These are phyloP conservation scores for Heptranchias perlo DNA, from an alignment of 2,113 vertebrate genomes.

Conservation along the genomic window DNA sequence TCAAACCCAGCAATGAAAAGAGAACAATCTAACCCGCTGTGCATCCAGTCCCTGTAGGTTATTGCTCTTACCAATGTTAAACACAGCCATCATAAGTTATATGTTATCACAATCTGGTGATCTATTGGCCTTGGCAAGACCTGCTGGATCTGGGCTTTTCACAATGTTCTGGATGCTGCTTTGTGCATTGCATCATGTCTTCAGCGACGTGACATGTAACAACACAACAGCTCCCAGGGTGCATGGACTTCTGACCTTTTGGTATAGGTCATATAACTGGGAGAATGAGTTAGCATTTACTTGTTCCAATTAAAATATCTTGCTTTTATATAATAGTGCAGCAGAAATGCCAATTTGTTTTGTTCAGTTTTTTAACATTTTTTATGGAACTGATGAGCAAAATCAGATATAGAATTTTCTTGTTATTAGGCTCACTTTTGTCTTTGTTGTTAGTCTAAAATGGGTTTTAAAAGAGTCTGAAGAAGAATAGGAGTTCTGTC, in stretches of 20 bases:
- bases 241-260: neutral
- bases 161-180: neutral
- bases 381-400: neutral
- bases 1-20: neutral
- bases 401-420: neutral
- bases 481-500: neutral
- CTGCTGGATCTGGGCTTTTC: neutral
- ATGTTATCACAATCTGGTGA: neutral
- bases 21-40: neutral
- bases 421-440: neutral
- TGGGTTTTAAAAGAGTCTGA: neutral
- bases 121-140: neutral
- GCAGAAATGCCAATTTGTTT: neutral
- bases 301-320: neutral
- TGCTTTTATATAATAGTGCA: neutral
- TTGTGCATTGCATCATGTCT: neutral
- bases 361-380: neutral
- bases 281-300: neutral
- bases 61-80: neutral
- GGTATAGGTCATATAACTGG: neutral
- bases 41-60: neutral
- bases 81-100: neutral
- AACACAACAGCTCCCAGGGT: neutral
- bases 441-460: neutral
- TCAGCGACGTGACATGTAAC: neutral